A percentile compares a stretch with the other conserved stretches of the same genome.
phyloP scores from a whole-genome alignment of 1,140 invertebrate species.

The Gonioctena quinquepunctata region DNA sequence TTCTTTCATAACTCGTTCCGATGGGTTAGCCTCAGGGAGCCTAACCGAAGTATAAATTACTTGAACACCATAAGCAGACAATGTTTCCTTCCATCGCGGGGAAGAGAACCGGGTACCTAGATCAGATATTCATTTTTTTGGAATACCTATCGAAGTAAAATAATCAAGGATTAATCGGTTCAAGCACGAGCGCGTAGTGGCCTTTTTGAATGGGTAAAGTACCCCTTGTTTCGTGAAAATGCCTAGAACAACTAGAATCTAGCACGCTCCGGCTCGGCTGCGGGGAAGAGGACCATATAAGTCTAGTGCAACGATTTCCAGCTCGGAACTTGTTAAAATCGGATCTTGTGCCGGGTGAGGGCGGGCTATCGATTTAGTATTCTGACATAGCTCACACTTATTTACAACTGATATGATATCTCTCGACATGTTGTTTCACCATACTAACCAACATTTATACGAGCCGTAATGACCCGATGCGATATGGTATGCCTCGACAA shows the following conservation, averaged over 20 bases:
- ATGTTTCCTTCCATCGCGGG: background rate
- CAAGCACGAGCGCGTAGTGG: background rate
- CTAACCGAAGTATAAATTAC: conserved; percentile 6
- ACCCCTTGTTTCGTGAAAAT: conserved; percentile 7
- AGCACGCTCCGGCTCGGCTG: background rate
- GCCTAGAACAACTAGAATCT: conserved; percentile 1
- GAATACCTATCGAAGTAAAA: background rate
- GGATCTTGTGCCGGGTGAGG: background rate
- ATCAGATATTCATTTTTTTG: background rate
- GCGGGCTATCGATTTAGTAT: background rate
- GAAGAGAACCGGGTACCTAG: conserved; percentile 14
- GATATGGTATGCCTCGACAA: conserved; percentile 6
- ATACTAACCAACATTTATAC: background rate
- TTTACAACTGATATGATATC: background rate
- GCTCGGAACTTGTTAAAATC: background rate
- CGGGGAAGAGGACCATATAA: conserved; percentile 10
- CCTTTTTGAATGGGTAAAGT: conserved; percentile 20
- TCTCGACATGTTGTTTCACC: background rate
- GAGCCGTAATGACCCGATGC: conserved; percentile 14
- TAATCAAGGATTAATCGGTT: conserved; percentile 7
- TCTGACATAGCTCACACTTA: background rate
- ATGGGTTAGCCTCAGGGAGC: conserved; percentile 5
- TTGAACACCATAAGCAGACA: background rate
- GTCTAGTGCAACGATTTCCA: conserved; percentile 10
- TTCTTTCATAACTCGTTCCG: conserved; percentile 6